Conservation (phyloP, 2,888 invertebrate species). For the Dryobotodes eremita region DNA sequence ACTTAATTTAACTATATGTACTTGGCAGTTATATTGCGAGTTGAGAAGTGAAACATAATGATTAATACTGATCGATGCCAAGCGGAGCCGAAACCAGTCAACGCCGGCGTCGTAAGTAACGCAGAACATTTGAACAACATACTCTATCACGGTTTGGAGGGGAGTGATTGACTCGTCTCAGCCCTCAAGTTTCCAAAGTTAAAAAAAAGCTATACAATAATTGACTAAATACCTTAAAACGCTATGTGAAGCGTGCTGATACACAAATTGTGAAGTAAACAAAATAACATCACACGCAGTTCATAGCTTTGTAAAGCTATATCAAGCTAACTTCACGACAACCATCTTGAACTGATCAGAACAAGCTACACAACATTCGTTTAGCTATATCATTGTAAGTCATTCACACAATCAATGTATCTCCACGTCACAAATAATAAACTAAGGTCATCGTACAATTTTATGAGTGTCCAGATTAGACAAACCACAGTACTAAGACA, state of each 20-base stretch:
- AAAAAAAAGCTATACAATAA: slow-evolving; percentile 88
- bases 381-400: slow-evolving; percentile 28
- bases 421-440: slow-evolving; percentile 74
- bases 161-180: slow-evolving; percentile 80
- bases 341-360: slow-evolving; percentile 28
- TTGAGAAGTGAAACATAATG: slow-evolving; percentile 73
- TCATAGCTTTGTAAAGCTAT: slow-evolving; percentile 24
- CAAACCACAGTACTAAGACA: slow-evolving; percentile 75
- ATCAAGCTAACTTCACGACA: slow-evolving; percentile 35
- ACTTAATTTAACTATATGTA: slow-evolving; percentile 74
- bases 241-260: slow-evolving; percentile 78
- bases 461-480: slow-evolving; percentile 77
- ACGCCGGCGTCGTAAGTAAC: slow-evolving; percentile 43
- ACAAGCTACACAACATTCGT: slow-evolving; percentile 41
- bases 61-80: slow-evolving; percentile 88
- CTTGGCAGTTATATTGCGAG: slow-evolving; percentile 75
- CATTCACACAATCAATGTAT: slow-evolving; percentile 66
- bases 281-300: slow-evolving; percentile 33
- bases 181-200: slow-evolving; percentile 77
- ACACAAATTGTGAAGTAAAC: slow-evolving; percentile 64
- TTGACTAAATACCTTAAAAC: slow-evolving; percentile 90
- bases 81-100: slow-evolving; percentile 72
- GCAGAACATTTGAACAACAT: slow-evolving; percentile 55
- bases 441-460: slow-evolving; percentile 83
- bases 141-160: slow-evolving; percentile 79